Evolutionary conservation across 2,113 vertebrate genomes (phyloP).

Genomic region (Isurus oxyrinchus): DNA sequence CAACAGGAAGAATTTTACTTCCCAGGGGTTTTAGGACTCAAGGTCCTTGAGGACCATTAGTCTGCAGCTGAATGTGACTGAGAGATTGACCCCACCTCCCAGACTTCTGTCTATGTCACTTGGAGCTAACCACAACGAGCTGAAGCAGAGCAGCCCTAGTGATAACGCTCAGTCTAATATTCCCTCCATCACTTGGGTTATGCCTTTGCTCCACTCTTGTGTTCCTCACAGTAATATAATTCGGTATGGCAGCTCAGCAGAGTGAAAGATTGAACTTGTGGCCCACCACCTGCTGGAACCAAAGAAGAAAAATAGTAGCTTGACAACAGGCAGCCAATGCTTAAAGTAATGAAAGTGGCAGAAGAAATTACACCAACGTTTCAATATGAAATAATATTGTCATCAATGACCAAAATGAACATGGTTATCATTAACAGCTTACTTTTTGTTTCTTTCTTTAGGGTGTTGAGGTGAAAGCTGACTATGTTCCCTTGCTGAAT

Average conservation of each 20-base stretch:
- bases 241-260: background rate
- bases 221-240: background rate
- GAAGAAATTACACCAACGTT: too few relatives aligned
- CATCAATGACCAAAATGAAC: background rate
- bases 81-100: background rate
- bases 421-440: background rate
- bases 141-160: background rate
- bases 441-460: conserved; percentile 47
- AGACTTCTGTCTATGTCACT: background rate
- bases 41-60: background rate
- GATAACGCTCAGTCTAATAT: background rate
- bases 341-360: background rate
- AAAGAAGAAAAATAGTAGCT: background rate
- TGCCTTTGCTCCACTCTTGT: background rate
- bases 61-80: background rate
- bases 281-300: too few relatives aligned
- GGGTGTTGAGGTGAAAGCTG: conserved; percentile 85
- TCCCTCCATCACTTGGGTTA: background rate
- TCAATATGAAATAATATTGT: background rate
- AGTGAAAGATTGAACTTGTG: background rate
- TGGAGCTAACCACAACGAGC: background rate
- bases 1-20: background rate
- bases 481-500: conserved; percentile 87
- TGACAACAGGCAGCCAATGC: background rate
- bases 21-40: background rate